Base-by-base conservation (phyloP, 2,797 vertebrate species). In the Scolopax rusticola region DNA sequence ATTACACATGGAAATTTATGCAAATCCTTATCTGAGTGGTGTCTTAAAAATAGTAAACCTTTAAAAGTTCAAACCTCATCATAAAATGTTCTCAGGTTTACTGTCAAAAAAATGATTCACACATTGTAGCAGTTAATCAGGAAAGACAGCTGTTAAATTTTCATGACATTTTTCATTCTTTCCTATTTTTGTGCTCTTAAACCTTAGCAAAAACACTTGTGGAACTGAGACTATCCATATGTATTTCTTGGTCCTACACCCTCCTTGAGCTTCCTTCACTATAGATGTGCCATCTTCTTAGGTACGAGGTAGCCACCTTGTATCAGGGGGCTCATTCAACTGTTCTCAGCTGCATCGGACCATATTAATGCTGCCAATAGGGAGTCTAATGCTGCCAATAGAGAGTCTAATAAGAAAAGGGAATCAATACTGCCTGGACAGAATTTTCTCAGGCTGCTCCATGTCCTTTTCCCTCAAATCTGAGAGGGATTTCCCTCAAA, bases 1-100 rank as follows among this genome's bases (percentile, higher is more conserved):
- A 63, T 96, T 93, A 92, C 23, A 56, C 59, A 91, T 96, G 79
- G n/a, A 93, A 97, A 97, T 97, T 93, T 95, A 92, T 96, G 84
- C 57, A 96, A 97, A 95, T 96, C 63, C 38, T 63, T 71, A 50
- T 87, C 47, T 13, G 71, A 69, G 8, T 68, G 33, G 2, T 92
- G 50, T 87, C 92, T 95, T 89, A 41, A 89, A 97, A 90, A 83
- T 74, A 76, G 53, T 73, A 74, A 89, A 86, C 23, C 48, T 96
- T 93, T 76, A 28, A 56, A 89, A 40, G 23, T 63, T 60, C 43
- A 93, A 85, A 67, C 20, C 1, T 36, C 15, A 77, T 56, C 33
- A 84, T n/a, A 77, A 83, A 79, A 51, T 14, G 2, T 61, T 90
- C 89, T 92, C 20, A 18, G 32, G 9, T 67, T 87, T 94, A 60